A percentile compares a stretch with the other conserved stretches of the same genome.
Evolutionary conservation across 2,888 invertebrate species (phyloP).

Genomic region (Ceriagrion tenellum): DNA sequence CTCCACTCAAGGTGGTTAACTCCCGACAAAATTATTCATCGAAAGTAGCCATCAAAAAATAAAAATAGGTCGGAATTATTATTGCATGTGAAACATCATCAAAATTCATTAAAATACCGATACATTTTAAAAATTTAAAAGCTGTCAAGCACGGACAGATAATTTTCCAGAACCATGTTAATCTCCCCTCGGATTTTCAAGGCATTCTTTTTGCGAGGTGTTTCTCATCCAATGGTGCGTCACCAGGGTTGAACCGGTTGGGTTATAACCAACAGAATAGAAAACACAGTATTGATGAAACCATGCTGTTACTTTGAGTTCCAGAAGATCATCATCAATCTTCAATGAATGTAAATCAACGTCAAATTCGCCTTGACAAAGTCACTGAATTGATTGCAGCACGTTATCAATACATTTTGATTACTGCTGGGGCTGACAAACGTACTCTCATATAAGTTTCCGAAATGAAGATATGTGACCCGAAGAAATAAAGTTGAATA

Average conservation of each 20-base stretch:
- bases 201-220: neutral
- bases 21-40: neutral
- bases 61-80: neutral
- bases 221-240: neutral
- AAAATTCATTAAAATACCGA: neutral
- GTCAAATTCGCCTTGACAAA: no score
- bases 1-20: neutral
- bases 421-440: no score
- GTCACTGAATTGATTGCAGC: no score
- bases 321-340: no score
- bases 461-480: no score
- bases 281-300: no score
- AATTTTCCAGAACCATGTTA: neutral
- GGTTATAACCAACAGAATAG: no score
- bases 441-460: no score
- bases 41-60: neutral
- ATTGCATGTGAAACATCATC: neutral
- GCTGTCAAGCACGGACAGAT: neutral
- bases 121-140: neutral
- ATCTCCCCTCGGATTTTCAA: neutral
- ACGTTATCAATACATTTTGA: no score
- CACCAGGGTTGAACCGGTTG: neutral
- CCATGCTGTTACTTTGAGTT: no score
- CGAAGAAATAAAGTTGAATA: neutral
- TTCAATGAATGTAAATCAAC: no score